Percentiles rank a stretch among this genome's conserved stretches.
phyloP scores from a whole-genome alignment of 2,113 vertebrate genomes.

The Aegithalos caudatus region DNA sequence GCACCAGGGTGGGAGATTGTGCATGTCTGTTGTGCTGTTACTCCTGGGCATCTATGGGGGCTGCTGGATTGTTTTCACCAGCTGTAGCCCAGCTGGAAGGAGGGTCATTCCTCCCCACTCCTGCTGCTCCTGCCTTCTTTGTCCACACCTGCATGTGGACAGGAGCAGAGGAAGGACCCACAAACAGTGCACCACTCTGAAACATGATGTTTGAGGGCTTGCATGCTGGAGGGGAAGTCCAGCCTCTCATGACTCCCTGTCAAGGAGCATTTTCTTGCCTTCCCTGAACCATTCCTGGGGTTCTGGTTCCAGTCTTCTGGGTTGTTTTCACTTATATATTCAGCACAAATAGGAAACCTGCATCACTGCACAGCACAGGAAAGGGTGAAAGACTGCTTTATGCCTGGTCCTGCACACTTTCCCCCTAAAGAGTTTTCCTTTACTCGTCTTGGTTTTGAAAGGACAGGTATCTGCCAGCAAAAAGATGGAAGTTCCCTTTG shows the following conservation, averaged over 20 bases:
- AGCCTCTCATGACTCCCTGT: background rate
- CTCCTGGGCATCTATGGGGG: background rate
- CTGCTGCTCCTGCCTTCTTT: background rate
- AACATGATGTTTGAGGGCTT: background rate
- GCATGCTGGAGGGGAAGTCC: background rate
- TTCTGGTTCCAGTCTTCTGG: background rate
- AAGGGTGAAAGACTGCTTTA: background rate
- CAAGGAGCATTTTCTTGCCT: background rate
- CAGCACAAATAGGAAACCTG: background rate
- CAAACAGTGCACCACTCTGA: fast-evolving
- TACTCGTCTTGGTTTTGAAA: too few relatives aligned
- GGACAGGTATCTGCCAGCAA: too few relatives aligned
- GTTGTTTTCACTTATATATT: background rate
- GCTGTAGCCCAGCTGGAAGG: background rate
- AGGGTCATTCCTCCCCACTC: background rate
- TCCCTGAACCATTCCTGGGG: background rate
- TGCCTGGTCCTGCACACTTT: background rate
- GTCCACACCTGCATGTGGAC: background rate
- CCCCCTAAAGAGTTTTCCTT: background rate
- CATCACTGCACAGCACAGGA: background rate
- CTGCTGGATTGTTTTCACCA: background rate
- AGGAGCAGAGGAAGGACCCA: background rate
- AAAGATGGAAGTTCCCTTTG: too few relatives aligned
- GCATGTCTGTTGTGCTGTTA: background rate
- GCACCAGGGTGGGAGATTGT: background rate